These are phyloP conservation scores for Apus apus DNA, from an alignment of 2,113 vertebrate species.

Conservation along the genomic window DNA sequence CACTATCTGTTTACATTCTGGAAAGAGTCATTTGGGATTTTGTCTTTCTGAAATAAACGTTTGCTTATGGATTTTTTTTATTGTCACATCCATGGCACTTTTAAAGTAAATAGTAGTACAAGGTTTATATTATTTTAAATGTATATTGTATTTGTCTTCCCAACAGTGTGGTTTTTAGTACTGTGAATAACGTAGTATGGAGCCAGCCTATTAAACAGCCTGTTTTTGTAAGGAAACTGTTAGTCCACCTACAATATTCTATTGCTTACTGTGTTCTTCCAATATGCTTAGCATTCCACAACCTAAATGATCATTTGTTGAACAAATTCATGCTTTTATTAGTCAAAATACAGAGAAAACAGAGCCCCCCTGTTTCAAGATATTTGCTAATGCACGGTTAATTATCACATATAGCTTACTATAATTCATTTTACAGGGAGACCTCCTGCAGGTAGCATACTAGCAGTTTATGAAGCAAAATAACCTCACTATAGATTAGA, in stretches of 20 bases:
- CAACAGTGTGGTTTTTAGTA: conserved; percentile 80
- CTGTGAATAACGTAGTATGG: conserved; percentile 83
- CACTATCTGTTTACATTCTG: conserved; percentile 67
- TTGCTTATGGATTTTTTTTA: conserved; percentile 68
- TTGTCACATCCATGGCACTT: conserved; percentile 80
- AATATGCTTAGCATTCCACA: conserved; percentile 83
- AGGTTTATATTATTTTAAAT: conserved; percentile 84
- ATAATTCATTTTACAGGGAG: conserved; percentile 88
- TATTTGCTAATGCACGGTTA: conserved; percentile 89
- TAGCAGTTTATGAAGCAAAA: conserved; percentile 88
- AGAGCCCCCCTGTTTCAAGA: conserved; percentile 85
- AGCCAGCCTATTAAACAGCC: conserved; percentile 84
- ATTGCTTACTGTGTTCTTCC: conserved; percentile 83
- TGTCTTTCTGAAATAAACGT: conserved; percentile 70
- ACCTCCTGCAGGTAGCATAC: conserved; percentile 86
- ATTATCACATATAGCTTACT: conserved; percentile 90
- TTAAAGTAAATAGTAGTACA: conserved; percentile 81
- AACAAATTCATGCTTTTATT: conserved; percentile 89
- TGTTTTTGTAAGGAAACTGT: conserved; percentile 86
- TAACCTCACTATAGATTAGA: conserved; percentile 87
- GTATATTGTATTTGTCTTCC: conserved; percentile 87
- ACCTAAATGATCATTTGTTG: conserved; percentile 89
- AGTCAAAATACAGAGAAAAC: conserved; percentile 86
- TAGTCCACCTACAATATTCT: conserved; percentile 81
- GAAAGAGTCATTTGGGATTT: conserved; percentile 54